Conservation (phyloP, 2,113 vertebrate genomes). For the Pachycephala philippinensis region DNA sequence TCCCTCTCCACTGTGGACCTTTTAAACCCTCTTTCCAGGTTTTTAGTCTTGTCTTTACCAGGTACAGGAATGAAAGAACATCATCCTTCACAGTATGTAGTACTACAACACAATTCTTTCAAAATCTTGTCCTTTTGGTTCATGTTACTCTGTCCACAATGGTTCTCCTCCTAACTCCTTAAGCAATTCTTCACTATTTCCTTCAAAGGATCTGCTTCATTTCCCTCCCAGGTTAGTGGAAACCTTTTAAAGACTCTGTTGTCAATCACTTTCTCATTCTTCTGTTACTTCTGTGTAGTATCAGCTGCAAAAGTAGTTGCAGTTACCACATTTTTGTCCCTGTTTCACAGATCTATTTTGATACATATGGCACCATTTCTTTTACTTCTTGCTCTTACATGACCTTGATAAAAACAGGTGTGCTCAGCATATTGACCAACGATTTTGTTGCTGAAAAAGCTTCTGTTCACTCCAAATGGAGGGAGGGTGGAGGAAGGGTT, state of each 20-base stretch:
- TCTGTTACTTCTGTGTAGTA: not conserved
- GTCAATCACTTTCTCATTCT: not conserved
- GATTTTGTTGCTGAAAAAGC: not conserved
- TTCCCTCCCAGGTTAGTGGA: not conserved
- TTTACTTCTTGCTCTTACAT: not conserved
- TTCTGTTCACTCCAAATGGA: not conserved
- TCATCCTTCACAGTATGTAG: not conserved
- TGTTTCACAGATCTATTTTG: not conserved
- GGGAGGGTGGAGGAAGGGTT: not conserved
- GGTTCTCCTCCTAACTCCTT: not conserved
- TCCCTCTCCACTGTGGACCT: not conserved
- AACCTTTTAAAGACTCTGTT: not conserved
- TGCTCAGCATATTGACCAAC: not conserved
- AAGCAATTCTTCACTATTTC: not conserved
- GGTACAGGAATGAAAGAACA: not conserved
- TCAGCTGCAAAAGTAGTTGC: not conserved
- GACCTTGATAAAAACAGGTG: not conserved
- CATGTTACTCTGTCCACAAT: not conserved
- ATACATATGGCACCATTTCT: not conserved
- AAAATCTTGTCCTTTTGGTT: not conserved
- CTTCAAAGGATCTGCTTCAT: not conserved
- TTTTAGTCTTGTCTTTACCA: not conserved
- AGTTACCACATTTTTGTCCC: not conserved
- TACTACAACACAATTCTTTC: not conserved
- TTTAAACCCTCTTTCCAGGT: not conserved